A percentile compares a stretch with the other conserved stretches of the same genome.
phyloP scores from a whole-genome alignment of 2,888 invertebrate species.

The Ectobius pallidus region DNA sequence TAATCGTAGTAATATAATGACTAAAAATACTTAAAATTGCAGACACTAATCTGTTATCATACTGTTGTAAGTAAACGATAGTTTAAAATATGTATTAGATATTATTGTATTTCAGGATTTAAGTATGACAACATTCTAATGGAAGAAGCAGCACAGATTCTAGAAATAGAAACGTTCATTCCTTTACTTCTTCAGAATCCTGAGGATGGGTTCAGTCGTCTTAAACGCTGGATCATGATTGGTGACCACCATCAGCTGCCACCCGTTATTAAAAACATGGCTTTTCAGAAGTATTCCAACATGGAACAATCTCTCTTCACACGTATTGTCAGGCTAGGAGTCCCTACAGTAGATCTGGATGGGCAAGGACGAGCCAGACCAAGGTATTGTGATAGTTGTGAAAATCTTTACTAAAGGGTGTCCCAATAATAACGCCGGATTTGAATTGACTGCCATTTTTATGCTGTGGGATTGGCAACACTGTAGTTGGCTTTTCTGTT shows the following conservation, averaged over 20 bases:
- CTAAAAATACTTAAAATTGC: too few relatives aligned
- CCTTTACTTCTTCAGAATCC: conserved; percentile 98
- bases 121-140: conserved; percentile 99
- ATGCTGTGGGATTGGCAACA: too few relatives aligned
- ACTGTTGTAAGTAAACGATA: too few relatives aligned
- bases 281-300: conserved; percentile 99
- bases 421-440: too few relatives aligned
- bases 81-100: too few relatives aligned
- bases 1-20: too few relatives aligned
- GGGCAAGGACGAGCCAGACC: conserved; percentile 95
- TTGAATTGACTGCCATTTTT: too few relatives aligned
- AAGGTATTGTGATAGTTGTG: conserved; percentile 56
- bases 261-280: conserved; percentile 99
- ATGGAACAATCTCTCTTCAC: conserved; percentile 99
- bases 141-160: conserved; percentile 99
- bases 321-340: conserved; percentile 92
- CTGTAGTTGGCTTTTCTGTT: too few relatives aligned
- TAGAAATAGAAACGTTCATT: conserved; percentile 99
- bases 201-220: conserved; percentile 90
- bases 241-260: conserved; percentile 99
- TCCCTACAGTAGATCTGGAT: conserved; percentile 96
- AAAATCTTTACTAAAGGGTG: too few relatives aligned
- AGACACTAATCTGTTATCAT: too few relatives aligned
- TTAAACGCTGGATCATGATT: conserved; percentile 99
- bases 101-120: conserved; percentile 65